Conservation (phyloP, 2,113 vertebrate species). For the Indicator indicator region DNA sequence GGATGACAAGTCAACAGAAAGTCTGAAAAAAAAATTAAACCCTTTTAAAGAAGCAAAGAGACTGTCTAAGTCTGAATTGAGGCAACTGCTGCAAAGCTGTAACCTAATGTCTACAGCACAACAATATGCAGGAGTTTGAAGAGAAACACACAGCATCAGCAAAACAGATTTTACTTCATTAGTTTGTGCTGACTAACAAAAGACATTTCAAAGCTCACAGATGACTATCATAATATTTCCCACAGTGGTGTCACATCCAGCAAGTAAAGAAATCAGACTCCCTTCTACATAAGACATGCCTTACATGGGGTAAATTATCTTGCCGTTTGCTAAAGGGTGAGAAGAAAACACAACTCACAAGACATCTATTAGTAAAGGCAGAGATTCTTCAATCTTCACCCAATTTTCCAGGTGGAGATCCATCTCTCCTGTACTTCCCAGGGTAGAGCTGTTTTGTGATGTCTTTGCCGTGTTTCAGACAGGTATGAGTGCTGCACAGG, state of each 20-base stretch:
- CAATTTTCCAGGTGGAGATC: not conserved
- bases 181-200: not conserved
- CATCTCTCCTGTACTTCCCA: not conserved
- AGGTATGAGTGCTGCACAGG: not conserved
- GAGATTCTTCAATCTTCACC: not conserved
- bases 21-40: constrained; percentile 5
- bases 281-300: not conserved
- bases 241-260: not conserved
- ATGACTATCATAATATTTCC: not conserved
- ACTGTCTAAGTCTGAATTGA: constrained; percentile 2
- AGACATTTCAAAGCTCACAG: not conserved
- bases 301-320: not conserved
- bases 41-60: constrained; percentile 1
- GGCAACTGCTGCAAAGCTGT: not conserved
- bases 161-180: not conserved
- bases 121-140: not conserved
- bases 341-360: not conserved
- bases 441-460: not conserved
- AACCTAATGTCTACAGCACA: constrained; percentile 5
- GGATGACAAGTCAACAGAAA: not conserved
- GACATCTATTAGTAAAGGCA: not conserved
- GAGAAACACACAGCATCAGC: not conserved
- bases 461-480: not conserved
- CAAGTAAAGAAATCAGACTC: not conserved
- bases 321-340: not conserved